Evolutionary conservation across 2,113 vertebrate genomes (phyloP).

Genomic region (Saccopteryx leptura): DNA sequence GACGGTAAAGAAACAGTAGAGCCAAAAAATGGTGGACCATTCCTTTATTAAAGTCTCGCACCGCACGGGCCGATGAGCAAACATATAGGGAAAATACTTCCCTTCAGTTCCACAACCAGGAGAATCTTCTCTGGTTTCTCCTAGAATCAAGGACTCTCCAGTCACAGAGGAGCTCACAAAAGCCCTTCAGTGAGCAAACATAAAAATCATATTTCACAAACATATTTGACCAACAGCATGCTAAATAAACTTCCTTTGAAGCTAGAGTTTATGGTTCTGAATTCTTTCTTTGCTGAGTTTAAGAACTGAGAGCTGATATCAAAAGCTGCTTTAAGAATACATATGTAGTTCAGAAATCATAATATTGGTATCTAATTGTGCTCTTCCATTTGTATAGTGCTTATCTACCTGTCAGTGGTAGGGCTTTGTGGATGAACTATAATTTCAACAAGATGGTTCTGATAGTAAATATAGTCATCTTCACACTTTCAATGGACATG

Average conservation of each 20-base stretch:
- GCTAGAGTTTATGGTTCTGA: background rate
- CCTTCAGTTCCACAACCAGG: too few species aligned
- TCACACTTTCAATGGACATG: background rate
- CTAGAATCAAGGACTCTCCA: too few species aligned
- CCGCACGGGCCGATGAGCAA: too few species aligned
- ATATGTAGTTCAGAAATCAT: background rate
- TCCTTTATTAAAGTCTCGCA: too few species aligned
- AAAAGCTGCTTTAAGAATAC: conserved; percentile 35
- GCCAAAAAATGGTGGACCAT: too few species aligned
- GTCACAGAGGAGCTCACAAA: too few species aligned
- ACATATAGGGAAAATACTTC: too few species aligned
- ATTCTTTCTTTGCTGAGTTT: background rate
- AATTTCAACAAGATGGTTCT: background rate
- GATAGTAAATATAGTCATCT: conserved; percentile 24
- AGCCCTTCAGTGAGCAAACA: too few species aligned
- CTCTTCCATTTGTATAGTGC: background rate
- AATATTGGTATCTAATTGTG: conserved; percentile 22
- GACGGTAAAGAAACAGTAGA: too few species aligned
- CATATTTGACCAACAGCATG: background rate
- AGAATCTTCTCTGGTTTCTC: too few species aligned
- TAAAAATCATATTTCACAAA: too few species aligned
- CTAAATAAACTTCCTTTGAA: background rate
- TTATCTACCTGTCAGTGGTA: background rate
- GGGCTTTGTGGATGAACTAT: conserved; percentile 45
- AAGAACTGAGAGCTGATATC: background rate